phyloP scores from a whole-genome alignment of 2,888 invertebrate genomes.

The Atrina japonica region DNA sequence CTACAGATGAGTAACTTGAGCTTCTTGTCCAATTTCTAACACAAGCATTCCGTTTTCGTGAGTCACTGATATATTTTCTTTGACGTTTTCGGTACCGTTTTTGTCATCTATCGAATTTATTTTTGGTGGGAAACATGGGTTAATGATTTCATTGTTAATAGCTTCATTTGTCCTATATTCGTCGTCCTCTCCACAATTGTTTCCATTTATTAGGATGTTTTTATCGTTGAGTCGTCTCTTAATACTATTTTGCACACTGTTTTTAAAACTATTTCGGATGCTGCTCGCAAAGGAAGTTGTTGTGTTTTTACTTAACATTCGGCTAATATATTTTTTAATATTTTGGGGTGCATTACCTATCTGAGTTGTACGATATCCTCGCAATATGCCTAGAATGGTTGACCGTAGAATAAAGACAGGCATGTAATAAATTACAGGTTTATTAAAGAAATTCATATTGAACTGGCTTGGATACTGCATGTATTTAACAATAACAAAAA shows the following conservation, averaged over 20 bases:
- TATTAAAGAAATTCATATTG: constrained; percentile 33
- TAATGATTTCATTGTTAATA: too few species aligned
- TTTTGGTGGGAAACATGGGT: too few species aligned
- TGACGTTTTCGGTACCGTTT: too few species aligned
- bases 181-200: too few species aligned
- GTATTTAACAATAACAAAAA: constrained; percentile 55
- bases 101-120: too few species aligned
- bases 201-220: too few species aligned
- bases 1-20: too few species aligned
- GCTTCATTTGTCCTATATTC: too few species aligned
- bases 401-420: constrained; percentile 64
- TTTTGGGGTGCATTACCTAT: constrained; percentile 13
- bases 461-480: constrained; percentile 7
- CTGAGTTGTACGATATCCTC: constrained; percentile 30
- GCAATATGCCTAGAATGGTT: constrained; percentile 41
- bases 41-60: too few species aligned
- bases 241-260: background rate
- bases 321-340: constrained; percentile 6
- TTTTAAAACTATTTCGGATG: background rate
- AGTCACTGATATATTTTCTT: too few species aligned
- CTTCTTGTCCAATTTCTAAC: too few species aligned
- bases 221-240: too few species aligned
- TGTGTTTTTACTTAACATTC: constrained; percentile 5
- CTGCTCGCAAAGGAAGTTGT: background rate
- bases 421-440: constrained; percentile 59